Evolutionary conservation across 2,113 vertebrate species (phyloP).

Genomic region (Xenus cinereus): DNA sequence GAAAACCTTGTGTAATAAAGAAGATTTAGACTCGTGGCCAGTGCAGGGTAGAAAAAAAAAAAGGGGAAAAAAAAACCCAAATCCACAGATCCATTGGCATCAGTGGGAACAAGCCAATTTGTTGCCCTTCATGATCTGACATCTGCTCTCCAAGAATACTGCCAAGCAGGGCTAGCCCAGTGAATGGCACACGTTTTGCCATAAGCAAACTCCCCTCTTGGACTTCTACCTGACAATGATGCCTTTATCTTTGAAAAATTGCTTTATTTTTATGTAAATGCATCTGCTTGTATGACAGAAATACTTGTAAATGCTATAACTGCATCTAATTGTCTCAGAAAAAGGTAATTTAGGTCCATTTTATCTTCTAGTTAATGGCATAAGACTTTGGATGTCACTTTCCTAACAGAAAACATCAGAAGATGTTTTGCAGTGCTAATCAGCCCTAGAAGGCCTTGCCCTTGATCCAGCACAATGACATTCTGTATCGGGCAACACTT

Average conservation of each 20-base stretch:
- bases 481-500: not conserved
- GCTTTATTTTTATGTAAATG: not conserved
- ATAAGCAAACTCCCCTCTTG: not conserved
- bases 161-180: not conserved
- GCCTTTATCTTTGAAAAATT: not conserved
- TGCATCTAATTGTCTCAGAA: not conserved
- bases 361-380: not conserved
- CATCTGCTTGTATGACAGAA: not conserved
- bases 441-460: not conserved
- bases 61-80: too few species aligned
- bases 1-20: not conserved
- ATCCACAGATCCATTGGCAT: not conserved
- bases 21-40: not conserved
- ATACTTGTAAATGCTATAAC: not conserved
- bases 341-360: not conserved
- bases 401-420: not conserved
- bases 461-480: not conserved
- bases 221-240: not conserved
- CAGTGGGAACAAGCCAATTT: not conserved
- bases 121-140: not conserved
- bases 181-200: not conserved
- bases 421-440: not conserved
- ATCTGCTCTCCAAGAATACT: not conserved
- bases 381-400: slow-evolving; percentile 3
- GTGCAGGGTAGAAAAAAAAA: too few species aligned